Percentiles rank a stretch among this genome's conserved stretches.
phyloP scores from a whole-genome alignment of 2,888 invertebrate genomes.

The Dexiosoma caninum region DNA sequence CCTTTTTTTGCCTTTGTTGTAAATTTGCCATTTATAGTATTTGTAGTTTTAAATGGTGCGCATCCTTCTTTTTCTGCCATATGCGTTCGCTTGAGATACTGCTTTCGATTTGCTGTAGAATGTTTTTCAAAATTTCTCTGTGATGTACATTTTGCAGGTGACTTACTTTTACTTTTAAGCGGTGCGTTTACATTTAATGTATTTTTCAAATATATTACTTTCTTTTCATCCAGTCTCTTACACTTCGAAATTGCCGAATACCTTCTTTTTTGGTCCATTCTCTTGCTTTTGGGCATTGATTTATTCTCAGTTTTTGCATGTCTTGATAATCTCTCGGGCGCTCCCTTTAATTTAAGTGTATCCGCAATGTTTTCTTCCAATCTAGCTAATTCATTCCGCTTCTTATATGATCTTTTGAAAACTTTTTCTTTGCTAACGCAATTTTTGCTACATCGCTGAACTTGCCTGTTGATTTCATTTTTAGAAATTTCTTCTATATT shows the following conservation, averaged over 20 bases:
- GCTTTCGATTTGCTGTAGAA: not conserved
- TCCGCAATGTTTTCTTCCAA: slow-evolving; percentile 38
- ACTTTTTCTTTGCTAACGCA: not conserved
- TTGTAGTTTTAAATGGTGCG: not conserved
- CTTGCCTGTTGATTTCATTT: not conserved
- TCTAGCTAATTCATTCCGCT: slow-evolving; percentile 16
- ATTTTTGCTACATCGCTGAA: not conserved
- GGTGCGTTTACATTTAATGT: not conserved
- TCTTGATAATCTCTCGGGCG: slow-evolving; percentile 15
- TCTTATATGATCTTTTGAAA: not conserved
- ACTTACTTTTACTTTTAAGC: not conserved
- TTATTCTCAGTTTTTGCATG: not conserved
- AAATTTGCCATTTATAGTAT: not conserved
- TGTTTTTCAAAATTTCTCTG: not conserved
- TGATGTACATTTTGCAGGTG: not conserved
- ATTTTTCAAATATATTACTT: not conserved
- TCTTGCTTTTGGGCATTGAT: not conserved
- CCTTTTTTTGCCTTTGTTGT: not conserved
- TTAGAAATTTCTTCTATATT: not conserved
- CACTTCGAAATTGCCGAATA: not conserved
- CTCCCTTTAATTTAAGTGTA: slow-evolving; percentile 15
- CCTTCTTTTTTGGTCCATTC: not conserved
- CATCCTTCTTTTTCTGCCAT: not conserved
- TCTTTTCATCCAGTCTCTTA: not conserved
- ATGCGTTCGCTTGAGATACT: not conserved